Evolutionary conservation across 2,113 vertebrate genomes (phyloP).

Genomic region (Herpailurus yagouaroundi): DNA sequence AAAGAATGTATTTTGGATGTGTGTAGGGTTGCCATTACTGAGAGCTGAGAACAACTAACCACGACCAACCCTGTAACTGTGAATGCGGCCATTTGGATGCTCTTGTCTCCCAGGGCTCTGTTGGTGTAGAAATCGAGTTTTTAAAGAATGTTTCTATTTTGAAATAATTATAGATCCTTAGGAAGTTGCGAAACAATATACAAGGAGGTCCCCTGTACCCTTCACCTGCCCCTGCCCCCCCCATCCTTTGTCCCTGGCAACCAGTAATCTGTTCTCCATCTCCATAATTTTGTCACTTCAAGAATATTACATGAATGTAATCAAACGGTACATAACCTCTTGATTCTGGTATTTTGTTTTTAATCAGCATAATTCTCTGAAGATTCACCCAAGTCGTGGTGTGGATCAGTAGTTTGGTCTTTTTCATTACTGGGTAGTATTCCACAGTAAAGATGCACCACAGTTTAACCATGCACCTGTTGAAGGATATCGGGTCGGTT

Average conservation of each 20-base stretch:
- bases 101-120: background rate
- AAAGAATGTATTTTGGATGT: background rate
- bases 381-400: background rate
- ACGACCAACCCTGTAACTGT: background rate
- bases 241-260: background rate
- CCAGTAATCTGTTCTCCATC: background rate
- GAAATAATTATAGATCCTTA: background rate
- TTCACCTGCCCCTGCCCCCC: background rate
- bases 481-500: background rate
- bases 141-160: background rate
- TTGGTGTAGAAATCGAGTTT: background rate
- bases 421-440: background rate
- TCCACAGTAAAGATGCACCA: background rate
- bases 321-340: background rate
- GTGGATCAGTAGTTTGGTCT: background rate
- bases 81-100: background rate
- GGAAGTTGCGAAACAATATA: background rate
- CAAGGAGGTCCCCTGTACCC: background rate
- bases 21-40: background rate
- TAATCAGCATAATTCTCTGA: background rate
- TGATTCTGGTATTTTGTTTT: background rate
- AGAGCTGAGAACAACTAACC: background rate
- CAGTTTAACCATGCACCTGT: background rate
- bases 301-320: background rate
- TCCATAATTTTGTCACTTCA: slow-evolving; percentile 13